A percentile compares a stretch with the other conserved stretches of the same genome.
Conservation (phyloP, 92 coral and sea anemone species). For the Desmophyllum pertusum region DNA sequence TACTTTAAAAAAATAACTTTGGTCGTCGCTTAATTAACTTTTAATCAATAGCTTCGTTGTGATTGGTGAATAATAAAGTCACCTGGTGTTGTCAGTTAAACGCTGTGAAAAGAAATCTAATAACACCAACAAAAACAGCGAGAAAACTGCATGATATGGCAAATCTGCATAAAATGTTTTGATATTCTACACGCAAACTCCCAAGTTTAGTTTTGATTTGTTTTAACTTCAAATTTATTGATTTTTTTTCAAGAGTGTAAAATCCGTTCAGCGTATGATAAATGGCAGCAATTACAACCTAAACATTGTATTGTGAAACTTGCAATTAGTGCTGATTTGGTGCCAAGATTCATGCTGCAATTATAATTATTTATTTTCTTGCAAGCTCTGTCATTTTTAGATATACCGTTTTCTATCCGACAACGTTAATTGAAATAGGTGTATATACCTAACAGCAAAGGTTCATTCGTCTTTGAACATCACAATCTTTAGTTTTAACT, state of each 20-base stretch:
- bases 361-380: neutral
- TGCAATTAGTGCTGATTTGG: neutral
- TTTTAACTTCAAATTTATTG: neutral
- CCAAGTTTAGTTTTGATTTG: neutral
- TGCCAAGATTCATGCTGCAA: neutral
- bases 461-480: neutral
- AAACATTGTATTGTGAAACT: neutral
- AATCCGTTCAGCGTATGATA: neutral
- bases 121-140: neutral
- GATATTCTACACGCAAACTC: neutral
- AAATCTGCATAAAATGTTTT: neutral
- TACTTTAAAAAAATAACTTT: neutral
- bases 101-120: neutral
- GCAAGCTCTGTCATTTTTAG: neutral
- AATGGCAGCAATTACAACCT: neutral
- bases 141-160: neutral
- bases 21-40: neutral
- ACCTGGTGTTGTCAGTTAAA: neutral
- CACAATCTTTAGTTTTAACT: too few relatives aligned
- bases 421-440: too few relatives aligned
- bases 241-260: neutral
- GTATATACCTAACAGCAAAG: too few relatives aligned
- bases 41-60: neutral
- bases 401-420: too few relatives aligned
- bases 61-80: slow-evolving; percentile 16